Evolutionary conservation across 1,140 invertebrate species (phyloP).

Genomic region (Riptortus pedestris): DNA sequence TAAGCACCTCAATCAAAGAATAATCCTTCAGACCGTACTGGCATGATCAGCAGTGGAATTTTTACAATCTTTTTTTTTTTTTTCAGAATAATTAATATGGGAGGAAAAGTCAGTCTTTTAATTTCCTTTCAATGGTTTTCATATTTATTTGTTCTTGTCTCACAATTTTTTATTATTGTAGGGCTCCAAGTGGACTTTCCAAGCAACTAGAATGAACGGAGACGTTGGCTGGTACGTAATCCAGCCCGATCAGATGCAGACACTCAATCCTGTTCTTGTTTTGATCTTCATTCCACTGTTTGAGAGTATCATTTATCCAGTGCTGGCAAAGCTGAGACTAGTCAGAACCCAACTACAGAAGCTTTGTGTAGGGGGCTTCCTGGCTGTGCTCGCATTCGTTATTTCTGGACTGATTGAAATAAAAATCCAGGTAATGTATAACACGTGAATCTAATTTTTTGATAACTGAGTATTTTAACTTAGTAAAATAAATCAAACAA

Average conservation of each 20-base stretch:
- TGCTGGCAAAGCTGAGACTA: conserved; percentile 40
- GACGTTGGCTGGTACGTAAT: conserved; percentile 54
- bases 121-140: too few species aligned
- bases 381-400: conserved; percentile 76
- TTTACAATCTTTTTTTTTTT: too few species aligned
- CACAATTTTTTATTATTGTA: conserved; percentile 38
- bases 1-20: too few species aligned
- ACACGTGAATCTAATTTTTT: too few species aligned
- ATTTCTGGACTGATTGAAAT: conserved; percentile 77
- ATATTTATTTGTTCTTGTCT: too few species aligned
- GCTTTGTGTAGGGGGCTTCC: conserved; percentile 67
- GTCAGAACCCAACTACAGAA: conserved; percentile 59
- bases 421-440: conserved; percentile 53
- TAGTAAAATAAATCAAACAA: too few species aligned
- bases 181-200: conserved; percentile 90
- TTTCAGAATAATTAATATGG: too few species aligned
- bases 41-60: too few species aligned
- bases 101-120: too few species aligned
- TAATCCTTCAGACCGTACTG: too few species aligned
- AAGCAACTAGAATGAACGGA: conserved; percentile 83
- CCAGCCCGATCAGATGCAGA: conserved; percentile 84
- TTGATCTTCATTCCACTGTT: conserved; percentile 79
- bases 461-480: too few species aligned
- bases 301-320: conserved; percentile 59
- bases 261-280: conserved; percentile 76